Evolutionary conservation across 2,888 invertebrate genomes (phyloP).

Genomic region (Sinodicranocentrus sp.): DNA sequence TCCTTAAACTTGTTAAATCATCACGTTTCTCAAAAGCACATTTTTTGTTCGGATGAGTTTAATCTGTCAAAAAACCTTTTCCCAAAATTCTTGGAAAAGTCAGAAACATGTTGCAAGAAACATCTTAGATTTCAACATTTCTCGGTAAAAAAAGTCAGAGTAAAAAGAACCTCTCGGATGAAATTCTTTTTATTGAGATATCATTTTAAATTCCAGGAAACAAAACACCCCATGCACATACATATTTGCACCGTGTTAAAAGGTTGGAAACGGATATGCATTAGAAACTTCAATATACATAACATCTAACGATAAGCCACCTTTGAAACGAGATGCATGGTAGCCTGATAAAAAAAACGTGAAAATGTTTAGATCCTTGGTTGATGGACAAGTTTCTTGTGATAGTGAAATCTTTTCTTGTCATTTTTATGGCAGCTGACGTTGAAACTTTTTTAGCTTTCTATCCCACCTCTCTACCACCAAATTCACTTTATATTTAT

Average conservation of each 20-base stretch:
- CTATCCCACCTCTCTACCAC: not conserved
- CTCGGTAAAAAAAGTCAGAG: too few relatives aligned
- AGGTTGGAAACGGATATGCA: slow-evolving; percentile 22
- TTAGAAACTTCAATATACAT: slow-evolving; percentile 20
- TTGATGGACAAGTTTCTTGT: slow-evolving; percentile 74
- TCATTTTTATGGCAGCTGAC: slow-evolving; percentile 75
- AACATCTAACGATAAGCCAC: not conserved
- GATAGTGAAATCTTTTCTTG: slow-evolving; percentile 69
- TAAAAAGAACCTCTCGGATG: too few relatives aligned
- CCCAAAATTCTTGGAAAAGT: too few relatives aligned
- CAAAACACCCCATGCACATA: not conserved
- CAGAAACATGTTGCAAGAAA: too few relatives aligned
- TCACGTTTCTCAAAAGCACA: too few relatives aligned
- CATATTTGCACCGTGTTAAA: slow-evolving; percentile 3
- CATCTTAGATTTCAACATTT: too few relatives aligned
- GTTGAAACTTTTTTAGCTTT: slow-evolving; percentile 65
- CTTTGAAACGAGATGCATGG: not conserved
- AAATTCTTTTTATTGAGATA: not conserved
- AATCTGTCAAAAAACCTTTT: too few relatives aligned
- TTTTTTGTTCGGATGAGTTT: too few relatives aligned
- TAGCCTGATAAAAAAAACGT: slow-evolving; percentile 21
- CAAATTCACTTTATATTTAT: not conserved
- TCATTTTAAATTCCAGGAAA: slow-evolving; percentile 27
- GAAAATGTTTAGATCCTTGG: slow-evolving; percentile 41
- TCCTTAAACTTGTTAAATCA: too few relatives aligned